A percentile compares a stretch with the other conserved stretches of the same genome.
phyloP scores from a whole-genome alignment of 2,888 invertebrate species.

The Amphipyra tragopoginis region DNA sequence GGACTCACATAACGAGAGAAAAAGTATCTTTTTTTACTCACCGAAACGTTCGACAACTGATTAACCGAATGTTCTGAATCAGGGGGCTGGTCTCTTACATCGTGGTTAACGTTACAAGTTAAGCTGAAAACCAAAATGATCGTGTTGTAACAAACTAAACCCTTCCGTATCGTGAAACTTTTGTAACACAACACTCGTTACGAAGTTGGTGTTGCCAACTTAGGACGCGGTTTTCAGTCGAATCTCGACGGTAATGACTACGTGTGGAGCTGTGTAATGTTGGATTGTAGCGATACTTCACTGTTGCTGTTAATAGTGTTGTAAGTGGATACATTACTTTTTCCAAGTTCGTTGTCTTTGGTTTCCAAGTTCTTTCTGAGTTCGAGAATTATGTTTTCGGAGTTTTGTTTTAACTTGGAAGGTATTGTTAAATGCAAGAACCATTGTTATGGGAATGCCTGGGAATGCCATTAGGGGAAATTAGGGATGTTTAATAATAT shows the following conservation, averaged over 20 bases:
- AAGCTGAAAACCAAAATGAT: constrained; percentile 12
- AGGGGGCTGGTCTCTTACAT: background rate
- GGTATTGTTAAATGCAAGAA: background rate
- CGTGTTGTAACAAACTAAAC: constrained; percentile 30
- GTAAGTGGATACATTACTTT: constrained; percentile 32
- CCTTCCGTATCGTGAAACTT: constrained; percentile 35
- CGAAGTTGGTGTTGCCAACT: constrained; percentile 38
- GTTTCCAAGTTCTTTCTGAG: constrained; percentile 11
- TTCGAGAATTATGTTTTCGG: constrained; percentile 14
- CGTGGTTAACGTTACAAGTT: background rate
- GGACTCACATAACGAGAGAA: no score
- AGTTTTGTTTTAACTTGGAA: constrained; percentile 10
- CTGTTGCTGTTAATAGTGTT: constrained; percentile 5
- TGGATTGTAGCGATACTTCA: constrained; percentile 34
- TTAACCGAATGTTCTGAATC: no score
- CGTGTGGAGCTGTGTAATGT: constrained; percentile 28
- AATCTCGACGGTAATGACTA: constrained; percentile 26
- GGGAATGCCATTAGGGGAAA: constrained; percentile 5
- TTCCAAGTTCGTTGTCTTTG: background rate
- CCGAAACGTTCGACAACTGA: no score
- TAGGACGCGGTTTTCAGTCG: constrained; percentile 5
- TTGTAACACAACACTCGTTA: constrained; percentile 44
- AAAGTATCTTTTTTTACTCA: no score
- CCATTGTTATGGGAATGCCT: constrained; percentile 2
- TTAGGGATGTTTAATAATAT: no score